These are phyloP conservation scores for Microtus montanus DNA, from an alignment of 2,113 vertebrate genomes.

Conservation along the genomic window DNA sequence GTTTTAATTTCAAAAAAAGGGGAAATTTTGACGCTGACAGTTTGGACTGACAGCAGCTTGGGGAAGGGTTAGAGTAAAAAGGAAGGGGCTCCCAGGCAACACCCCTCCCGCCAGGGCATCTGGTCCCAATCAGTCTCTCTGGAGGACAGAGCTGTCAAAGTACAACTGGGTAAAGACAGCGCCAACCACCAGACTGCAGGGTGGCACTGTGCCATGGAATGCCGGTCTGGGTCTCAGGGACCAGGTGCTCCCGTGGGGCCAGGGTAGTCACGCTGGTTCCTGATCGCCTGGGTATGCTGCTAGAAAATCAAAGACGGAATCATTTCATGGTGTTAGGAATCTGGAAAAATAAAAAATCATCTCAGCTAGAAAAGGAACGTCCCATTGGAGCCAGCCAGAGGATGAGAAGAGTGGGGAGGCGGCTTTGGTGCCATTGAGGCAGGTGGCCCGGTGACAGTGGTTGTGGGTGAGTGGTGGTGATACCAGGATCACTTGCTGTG, in stretches of 20 bases:
- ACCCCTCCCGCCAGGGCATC: background rate
- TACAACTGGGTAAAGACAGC: background rate
- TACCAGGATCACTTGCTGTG: background rate
- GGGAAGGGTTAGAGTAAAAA: background rate
- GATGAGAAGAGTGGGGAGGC: background rate
- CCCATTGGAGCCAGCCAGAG: background rate
- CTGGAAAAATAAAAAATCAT: constrained; percentile 68
- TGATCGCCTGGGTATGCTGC: background rate
- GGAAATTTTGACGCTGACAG: background rate
- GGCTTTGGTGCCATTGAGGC: background rate
- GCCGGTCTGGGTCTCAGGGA: background rate
- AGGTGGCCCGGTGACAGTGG: background rate
- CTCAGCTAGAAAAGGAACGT: constrained; percentile 13
- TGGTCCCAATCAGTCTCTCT: constrained; percentile 24
- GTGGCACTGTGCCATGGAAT: background rate
- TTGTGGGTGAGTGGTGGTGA: background rate
- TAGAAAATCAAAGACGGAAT: background rate
- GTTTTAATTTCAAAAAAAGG: constrained; percentile 28
- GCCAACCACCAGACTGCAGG: background rate
- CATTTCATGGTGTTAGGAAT: constrained; percentile 4
- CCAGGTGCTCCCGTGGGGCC: background rate
- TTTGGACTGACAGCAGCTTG: constrained; percentile 5
- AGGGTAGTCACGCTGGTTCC: fast-evolving
- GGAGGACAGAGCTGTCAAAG: background rate
- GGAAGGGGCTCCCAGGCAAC: background rate